Conservation (phyloP, 2,113 vertebrate species). For the Aptenodytes forsteri region DNA sequence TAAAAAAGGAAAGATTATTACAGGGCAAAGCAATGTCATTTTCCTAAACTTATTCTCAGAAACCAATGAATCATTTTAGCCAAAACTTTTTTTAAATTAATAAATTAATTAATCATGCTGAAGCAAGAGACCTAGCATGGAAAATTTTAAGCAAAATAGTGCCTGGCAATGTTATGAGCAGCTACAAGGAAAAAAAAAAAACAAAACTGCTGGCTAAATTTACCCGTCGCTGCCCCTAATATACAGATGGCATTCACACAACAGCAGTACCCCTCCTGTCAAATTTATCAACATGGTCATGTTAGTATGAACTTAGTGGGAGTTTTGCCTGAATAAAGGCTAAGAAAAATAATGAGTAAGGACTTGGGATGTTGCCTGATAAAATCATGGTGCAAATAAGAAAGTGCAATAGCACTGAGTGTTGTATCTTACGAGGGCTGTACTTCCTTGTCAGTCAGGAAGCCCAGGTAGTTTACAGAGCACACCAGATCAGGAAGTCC, state of each 20-base stretch:
- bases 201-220: background rate
- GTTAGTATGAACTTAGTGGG: background rate
- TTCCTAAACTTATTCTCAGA: constrained; percentile 1
- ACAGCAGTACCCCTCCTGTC: background rate
- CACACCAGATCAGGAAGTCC: constrained; percentile 40
- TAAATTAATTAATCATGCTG: background rate
- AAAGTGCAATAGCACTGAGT: background rate
- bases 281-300: background rate
- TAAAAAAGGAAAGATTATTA: background rate
- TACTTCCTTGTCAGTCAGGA: constrained; percentile 23
- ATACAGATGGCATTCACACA: background rate
- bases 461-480: constrained; percentile 10
- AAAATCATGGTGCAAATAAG: background rate
- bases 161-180: background rate
- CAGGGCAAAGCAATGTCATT: background rate
- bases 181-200: background rate
- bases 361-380: background rate
- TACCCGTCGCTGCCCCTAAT: background rate
- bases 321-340: background rate
- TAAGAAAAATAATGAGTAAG: constrained; percentile 12
- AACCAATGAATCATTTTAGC: background rate
- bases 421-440: background rate
- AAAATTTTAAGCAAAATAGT: background rate
- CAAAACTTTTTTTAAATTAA: background rate
- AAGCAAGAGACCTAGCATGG: background rate